Percentiles rank a stretch among this genome's conserved stretches.
Conservation (phyloP, 2,797 vertebrate genomes). For the Odontamblyopus lacepedii region DNA sequence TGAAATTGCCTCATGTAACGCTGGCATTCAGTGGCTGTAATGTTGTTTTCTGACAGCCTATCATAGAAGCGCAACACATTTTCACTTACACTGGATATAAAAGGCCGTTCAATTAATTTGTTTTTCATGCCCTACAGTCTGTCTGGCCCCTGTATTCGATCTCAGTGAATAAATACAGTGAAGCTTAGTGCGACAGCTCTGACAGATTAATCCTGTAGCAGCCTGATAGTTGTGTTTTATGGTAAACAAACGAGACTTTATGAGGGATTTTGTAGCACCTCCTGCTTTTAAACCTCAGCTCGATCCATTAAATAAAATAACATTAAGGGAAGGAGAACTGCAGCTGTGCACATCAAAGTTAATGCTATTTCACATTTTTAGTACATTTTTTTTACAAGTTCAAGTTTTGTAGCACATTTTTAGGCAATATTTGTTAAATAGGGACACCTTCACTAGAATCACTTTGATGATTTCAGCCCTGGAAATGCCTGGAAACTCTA, state of each 20-base stretch:
- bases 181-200: slow-evolving; percentile 19
- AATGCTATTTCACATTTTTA: not conserved
- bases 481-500: too few relatives aligned
- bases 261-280: slow-evolving; percentile 32
- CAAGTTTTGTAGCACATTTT: too few relatives aligned
- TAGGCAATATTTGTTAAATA: too few relatives aligned
- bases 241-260: slow-evolving; percentile 44
- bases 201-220: slow-evolving; percentile 35
- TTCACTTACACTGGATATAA: slow-evolving; percentile 55
- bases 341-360: not conserved
- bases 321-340: not conserved
- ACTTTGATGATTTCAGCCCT: too few relatives aligned
- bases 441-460: too few relatives aligned
- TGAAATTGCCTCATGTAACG: slow-evolving; percentile 69
- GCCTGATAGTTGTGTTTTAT: slow-evolving; percentile 29
- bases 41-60: slow-evolving; percentile 63
- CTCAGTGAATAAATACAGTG: slow-evolving; percentile 46
- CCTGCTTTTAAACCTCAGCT: slow-evolving; percentile 28
- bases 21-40: slow-evolving; percentile 59
- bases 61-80: slow-evolving; percentile 55
- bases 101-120: slow-evolving; percentile 54
- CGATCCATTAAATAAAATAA: slow-evolving; percentile 19
- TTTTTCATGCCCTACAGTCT: slow-evolving; percentile 34
- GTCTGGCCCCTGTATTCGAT: slow-evolving; percentile 33
- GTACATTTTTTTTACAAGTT: not conserved